phyloP scores from a whole-genome alignment of 2,797 vertebrate species.

The Xerus rutilus region DNA sequence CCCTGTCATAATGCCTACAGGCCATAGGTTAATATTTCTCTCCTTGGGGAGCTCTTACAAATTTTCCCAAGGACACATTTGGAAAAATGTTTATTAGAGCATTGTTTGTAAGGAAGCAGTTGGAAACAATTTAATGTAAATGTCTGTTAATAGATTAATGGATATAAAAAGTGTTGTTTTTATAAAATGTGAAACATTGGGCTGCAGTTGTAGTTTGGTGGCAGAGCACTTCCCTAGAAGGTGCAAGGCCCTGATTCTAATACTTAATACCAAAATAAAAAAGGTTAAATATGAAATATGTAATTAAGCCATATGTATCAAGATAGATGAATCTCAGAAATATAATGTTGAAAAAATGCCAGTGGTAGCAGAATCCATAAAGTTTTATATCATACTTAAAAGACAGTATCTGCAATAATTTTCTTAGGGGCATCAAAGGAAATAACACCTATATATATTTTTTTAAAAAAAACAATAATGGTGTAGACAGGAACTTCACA shows the following conservation, averaged over 20 bases:
- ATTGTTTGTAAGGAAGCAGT: neutral
- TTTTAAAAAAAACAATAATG: neutral
- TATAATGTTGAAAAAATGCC: neutral
- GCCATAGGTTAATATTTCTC: neutral
- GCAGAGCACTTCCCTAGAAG: too few species aligned
- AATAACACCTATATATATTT: neutral
- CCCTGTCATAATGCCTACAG: neutral
- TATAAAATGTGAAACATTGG: neutral
- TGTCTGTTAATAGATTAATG: neutral
- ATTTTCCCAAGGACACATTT: neutral
- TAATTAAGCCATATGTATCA: constrained; percentile 3
- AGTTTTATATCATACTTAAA: neutral
- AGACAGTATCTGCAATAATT: neutral
- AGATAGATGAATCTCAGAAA: constrained; percentile 7
- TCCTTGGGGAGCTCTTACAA: constrained; percentile 26
- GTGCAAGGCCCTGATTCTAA: too few species aligned
- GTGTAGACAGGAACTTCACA: neutral
- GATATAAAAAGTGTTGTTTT: neutral
- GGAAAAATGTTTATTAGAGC: neutral
- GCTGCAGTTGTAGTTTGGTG: too few species aligned
- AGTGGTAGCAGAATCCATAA: constrained; percentile 15
- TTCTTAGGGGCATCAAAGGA: neutral
- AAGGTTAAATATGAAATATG: neutral
- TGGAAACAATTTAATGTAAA: constrained; percentile 9
- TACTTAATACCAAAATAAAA: too few species aligned